Conservation (phyloP, 1,140 invertebrate species). For the Theocolax elegans region DNA sequence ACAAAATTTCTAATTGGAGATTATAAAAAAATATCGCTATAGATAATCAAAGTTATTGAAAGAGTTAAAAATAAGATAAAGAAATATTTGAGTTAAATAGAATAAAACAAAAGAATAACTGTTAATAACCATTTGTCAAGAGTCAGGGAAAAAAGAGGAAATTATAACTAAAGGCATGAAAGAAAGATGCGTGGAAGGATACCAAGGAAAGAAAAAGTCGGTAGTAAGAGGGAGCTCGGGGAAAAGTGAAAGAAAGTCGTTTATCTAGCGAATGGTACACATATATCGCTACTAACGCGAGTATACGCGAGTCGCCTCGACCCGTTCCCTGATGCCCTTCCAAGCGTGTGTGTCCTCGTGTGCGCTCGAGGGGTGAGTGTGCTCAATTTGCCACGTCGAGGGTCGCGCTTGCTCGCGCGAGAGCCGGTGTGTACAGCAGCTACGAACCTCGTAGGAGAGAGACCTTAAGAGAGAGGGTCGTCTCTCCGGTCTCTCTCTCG, state of each 20-base stretch:
- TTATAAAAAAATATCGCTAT: no score
- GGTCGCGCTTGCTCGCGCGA: slow-evolving; percentile 48
- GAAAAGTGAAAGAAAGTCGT: slow-evolving; percentile 50
- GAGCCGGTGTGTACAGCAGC: slow-evolving; percentile 26
- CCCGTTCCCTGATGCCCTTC: no score
- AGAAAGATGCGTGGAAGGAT: slow-evolving; percentile 8
- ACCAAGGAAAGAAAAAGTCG: slow-evolving; percentile 37
- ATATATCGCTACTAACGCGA: slow-evolving; percentile 46
- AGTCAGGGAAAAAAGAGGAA: background rate
- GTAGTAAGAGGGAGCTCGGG: no score
- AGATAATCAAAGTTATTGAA: no score
- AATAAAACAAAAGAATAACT: background rate
- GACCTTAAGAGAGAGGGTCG: slow-evolving; percentile 45
- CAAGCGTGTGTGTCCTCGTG: background rate
- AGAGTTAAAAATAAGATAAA: no score
- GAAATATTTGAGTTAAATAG: no score
- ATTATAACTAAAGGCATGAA: background rate
- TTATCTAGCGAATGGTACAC: slow-evolving; percentile 60
- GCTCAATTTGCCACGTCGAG: slow-evolving; percentile 65
- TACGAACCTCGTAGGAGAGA: slow-evolving; percentile 44
- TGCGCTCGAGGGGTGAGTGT: slow-evolving; percentile 55
- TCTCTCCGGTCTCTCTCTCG: slow-evolving; percentile 21
- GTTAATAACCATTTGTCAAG: background rate
- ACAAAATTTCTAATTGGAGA: no score
- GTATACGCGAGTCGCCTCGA: background rate